Conservation (phyloP, 2,888 invertebrate species). For the Lasioglossum lativentre region DNA sequence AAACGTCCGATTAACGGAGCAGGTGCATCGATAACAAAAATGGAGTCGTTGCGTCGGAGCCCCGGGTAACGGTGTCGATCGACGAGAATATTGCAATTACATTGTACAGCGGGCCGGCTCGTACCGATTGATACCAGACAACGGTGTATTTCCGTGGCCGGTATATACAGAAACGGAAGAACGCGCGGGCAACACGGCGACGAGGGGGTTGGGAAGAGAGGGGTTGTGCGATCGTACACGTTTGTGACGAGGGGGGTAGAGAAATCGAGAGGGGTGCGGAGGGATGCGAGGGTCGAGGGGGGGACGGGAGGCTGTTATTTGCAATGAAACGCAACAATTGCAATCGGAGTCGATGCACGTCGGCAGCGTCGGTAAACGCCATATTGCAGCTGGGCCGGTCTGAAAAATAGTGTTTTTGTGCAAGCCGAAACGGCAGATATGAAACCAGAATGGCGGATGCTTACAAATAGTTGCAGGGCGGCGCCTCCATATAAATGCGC, state of each 20-base stretch:
- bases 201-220: slow-evolving; percentile 1
- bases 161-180: slow-evolving; percentile 41
- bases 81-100: slow-evolving; percentile 29
- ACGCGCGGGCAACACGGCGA: not conserved
- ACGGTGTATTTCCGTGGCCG: slow-evolving; percentile 58
- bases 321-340: slow-evolving; percentile 81
- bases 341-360: slow-evolving; percentile 74
- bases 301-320: slow-evolving; percentile 75
- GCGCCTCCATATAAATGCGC: slow-evolving; percentile 76
- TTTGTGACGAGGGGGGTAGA: not conserved
- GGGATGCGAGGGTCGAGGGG: not conserved
- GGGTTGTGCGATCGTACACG: not conserved
- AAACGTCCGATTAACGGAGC: not conserved
- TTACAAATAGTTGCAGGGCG: slow-evolving; percentile 84
- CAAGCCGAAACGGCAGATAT: slow-evolving; percentile 81
- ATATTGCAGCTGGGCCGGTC: slow-evolving; percentile 71
- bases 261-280: not conserved
- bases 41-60: slow-evolving; percentile 16
- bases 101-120: slow-evolving; percentile 15
- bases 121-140: slow-evolving; percentile 45
- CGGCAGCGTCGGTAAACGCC: slow-evolving; percentile 68
- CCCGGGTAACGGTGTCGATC: slow-evolving; percentile 1
- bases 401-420: slow-evolving; percentile 80
- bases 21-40: slow-evolving; percentile 9
- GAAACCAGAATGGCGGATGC: slow-evolving; percentile 84